Evolutionary conservation across 1,140 invertebrate genomes (phyloP), one percentile per base, ranked within the genome.

Genomic region (Sycophaga agraensis): DNA sequence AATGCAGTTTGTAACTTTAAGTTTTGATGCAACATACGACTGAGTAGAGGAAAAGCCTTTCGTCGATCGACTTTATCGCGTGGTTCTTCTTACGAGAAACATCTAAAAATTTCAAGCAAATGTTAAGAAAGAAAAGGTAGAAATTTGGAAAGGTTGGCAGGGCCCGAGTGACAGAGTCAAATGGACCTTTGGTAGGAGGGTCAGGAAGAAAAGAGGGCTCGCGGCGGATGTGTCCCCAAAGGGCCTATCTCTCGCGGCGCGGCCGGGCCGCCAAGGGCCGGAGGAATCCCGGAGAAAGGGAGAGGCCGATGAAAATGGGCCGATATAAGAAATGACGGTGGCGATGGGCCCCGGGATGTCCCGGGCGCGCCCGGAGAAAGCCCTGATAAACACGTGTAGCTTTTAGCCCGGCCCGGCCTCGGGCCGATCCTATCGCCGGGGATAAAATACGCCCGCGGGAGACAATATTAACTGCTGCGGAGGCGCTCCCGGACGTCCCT

Each of bases 341-440:
- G 67, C 66, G 68, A 70, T 70, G 63, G 65, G 67, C 67, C 68
- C 55, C 67, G 65, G 66, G 61, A 48, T 35, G 54, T 31, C 28
- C 28, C 0, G 58, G 58, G 43, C 31, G 34, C 19, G 46, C 49
- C 26, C 48, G 43, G 65, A 49, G 22, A 66, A 68, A 6, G 21
- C 66, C 66, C 75, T 77, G 76, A 78, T 80, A 80, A 80, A 80
- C 78, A 79, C 73, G 78, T 79, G 77, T 80, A 80, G 74, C 77
- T 79, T 78, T 80, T 78, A 79, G 76, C 77, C 65, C 76, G 77
- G 78, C 73, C 37, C 43, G 28, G 55, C 16, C 21, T 3, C 12
- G 28, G 67, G 66, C 69, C 79, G 77, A 80, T 79, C 66, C 73
- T 80, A 79, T 80, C 77, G 71, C 64, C 54, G 58, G 42, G 34